Conservation (phyloP, 2,888 invertebrate genomes). For the Endotricha flammealis region DNA sequence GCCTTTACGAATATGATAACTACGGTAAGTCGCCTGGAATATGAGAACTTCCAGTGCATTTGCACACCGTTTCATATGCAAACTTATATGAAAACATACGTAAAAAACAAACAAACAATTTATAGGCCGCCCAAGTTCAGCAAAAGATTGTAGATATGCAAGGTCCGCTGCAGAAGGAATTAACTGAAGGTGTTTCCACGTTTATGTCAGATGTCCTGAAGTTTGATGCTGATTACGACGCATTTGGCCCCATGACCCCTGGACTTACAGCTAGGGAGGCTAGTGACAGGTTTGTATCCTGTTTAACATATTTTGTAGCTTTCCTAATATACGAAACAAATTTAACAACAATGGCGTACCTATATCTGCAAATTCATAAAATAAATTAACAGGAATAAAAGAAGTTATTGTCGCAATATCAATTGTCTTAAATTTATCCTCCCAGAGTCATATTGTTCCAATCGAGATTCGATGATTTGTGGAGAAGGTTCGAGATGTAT, state of each 20-base stretch:
- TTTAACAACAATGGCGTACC: too few species aligned
- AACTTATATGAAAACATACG: too few species aligned
- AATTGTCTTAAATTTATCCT: too few species aligned
- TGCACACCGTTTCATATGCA: too few species aligned
- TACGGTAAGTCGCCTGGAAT: conserved; percentile 82
- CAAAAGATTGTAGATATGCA: conserved; percentile 85
- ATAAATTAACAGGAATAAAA: too few species aligned
- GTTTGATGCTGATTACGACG: conserved; percentile 85
- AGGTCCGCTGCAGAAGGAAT: conserved; percentile 84
- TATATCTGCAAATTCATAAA: too few species aligned
- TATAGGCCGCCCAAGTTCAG: too few species aligned
- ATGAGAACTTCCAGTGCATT: too few species aligned
- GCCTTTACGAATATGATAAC: conserved; percentile 86
- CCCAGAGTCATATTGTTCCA: conserved; percentile 84
- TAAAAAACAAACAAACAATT: too few species aligned
- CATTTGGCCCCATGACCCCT: conserved; percentile 90
- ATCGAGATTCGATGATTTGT: conserved; percentile 89
- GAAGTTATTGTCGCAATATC: too few species aligned
- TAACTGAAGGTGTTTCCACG: conserved; percentile 82
- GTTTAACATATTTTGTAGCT: too few species aligned
- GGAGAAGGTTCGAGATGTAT: conserved; percentile 89
- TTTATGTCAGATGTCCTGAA: conserved; percentile 82
- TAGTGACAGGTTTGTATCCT: conserved; percentile 88
- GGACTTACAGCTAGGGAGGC: conserved; percentile 91
- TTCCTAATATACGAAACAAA: too few species aligned